phyloP scores from a whole-genome alignment of 1,140 invertebrate genomes.

The Zaprionus ghesquierei region DNA sequence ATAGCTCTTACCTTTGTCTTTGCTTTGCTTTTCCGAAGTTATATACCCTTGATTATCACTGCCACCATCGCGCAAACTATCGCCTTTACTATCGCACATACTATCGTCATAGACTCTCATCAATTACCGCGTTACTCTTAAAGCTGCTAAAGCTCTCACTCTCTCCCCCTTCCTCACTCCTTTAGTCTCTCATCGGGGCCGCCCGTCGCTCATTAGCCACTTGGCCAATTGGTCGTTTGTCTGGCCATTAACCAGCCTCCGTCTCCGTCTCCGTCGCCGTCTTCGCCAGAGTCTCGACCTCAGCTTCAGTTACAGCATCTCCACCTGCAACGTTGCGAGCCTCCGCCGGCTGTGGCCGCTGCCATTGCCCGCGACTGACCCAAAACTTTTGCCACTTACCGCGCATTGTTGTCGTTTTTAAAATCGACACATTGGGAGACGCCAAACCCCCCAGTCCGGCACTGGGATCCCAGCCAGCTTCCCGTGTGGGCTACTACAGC shows the following conservation, averaged over 20 bases:
- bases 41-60: no score
- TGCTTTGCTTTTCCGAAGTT: no score
- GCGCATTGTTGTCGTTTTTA: constrained; percentile 71
- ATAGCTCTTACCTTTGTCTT: no score
- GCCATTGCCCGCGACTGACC: constrained; percentile 21
- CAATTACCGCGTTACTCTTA: neutral
- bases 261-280: constrained; percentile 35
- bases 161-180: no score
- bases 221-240: constrained; percentile 66
- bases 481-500: constrained; percentile 39
- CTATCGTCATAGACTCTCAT: neutral
- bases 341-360: neutral
- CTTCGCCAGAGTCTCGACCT: neutral
- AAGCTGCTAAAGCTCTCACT: neutral
- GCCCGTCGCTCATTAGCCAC: constrained; percentile 67
- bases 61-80: neutral
- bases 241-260: constrained; percentile 69
- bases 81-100: neutral
- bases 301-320: neutral
- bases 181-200: neutral
- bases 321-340: neutral
- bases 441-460: neutral
- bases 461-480: neutral
- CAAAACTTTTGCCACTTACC: constrained; percentile 68
- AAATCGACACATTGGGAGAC: constrained; percentile 27